Conservation (phyloP, 2,888 invertebrate species). For the Melanostoma scalare region DNA sequence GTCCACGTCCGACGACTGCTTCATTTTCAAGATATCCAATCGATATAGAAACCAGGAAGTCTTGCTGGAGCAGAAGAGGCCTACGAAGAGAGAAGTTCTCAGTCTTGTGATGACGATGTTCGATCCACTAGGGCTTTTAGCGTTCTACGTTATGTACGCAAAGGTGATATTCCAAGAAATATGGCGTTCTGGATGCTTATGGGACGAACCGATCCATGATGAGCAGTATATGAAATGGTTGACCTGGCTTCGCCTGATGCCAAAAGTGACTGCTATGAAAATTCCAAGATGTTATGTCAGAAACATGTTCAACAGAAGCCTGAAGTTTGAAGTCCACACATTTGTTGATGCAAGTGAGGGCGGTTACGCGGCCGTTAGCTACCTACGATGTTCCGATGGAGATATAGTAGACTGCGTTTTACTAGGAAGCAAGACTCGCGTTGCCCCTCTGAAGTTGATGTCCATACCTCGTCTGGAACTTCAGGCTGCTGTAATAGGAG, state of each 20-base stretch:
- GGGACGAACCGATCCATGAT: constrained; percentile 60
- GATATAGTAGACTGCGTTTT: constrained; percentile 12
- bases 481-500: constrained; percentile 13
- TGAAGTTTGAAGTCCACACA: constrained; percentile 50
- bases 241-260: constrained; percentile 54
- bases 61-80: constrained; percentile 5
- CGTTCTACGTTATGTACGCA: constrained; percentile 35
- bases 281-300: constrained; percentile 53
- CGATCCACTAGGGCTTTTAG: constrained; percentile 3
- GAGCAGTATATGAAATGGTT: constrained; percentile 49
- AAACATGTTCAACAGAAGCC: constrained; percentile 5
- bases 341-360: constrained; percentile 58
- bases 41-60: constrained; percentile 15
- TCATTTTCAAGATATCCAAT: constrained; percentile 22
- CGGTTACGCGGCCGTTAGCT: constrained; percentile 56
- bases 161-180: constrained; percentile 51
- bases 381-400: background rate
- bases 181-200: constrained; percentile 54
- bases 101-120: constrained; percentile 23
- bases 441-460: constrained; percentile 28
- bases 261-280: constrained; percentile 43
- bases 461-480: constrained; percentile 22
- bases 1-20: constrained; percentile 12
- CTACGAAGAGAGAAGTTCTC: constrained; percentile 20
- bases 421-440: constrained; percentile 13